phyloP scores from a whole-genome alignment of 2,888 invertebrate species.

The Cosmorhoe ocellata region DNA sequence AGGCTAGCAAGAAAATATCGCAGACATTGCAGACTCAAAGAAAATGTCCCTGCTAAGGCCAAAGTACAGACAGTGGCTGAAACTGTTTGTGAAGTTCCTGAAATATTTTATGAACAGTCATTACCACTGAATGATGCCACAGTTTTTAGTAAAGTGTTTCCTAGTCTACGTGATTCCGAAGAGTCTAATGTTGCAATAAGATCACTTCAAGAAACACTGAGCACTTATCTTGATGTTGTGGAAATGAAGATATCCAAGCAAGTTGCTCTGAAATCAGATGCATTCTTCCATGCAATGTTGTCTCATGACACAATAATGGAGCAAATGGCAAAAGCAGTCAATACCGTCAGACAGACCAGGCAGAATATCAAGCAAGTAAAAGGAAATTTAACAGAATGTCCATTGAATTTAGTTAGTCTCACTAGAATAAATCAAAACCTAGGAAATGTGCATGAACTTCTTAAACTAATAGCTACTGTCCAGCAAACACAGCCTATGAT shows the following conservation, averaged over 20 bases:
- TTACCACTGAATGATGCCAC: conserved; percentile 90
- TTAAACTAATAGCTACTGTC: conserved; percentile 96
- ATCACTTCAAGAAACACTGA: conserved; percentile 93
- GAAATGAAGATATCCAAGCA: conserved; percentile 97
- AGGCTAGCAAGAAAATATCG: conserved; percentile 87
- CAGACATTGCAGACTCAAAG: conserved; percentile 83
- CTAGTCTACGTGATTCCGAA: conserved; percentile 82
- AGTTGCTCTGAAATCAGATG: conserved; percentile 96
- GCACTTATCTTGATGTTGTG: conserved; percentile 96
- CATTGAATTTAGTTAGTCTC: conserved; percentile 89
- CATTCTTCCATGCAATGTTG: conserved; percentile 99
- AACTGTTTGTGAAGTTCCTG: conserved; percentile 87
- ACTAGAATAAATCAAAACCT: conserved; percentile 86
- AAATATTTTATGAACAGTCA: conserved; percentile 90
- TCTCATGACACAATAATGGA: conserved; percentile 99
- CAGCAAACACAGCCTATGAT: conserved; percentile 99
- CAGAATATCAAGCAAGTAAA: conserved; percentile 90
- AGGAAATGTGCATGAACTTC: conserved; percentile 85
- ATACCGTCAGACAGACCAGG: conserved; percentile 88
- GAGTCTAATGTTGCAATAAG: conserved; percentile 84
- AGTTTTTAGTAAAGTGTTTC: conserved; percentile 93
- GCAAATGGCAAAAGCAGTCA: conserved; percentile 92
- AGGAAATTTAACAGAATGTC: conserved; percentile 89
- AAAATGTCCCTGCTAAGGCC: conserved; percentile 62
- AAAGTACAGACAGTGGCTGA: conserved; percentile 70